A percentile compares a stretch with the other conserved stretches of the same genome.
phyloP scores from a whole-genome alignment of 2,113 vertebrate genomes.

The Chaetodon auriga region DNA sequence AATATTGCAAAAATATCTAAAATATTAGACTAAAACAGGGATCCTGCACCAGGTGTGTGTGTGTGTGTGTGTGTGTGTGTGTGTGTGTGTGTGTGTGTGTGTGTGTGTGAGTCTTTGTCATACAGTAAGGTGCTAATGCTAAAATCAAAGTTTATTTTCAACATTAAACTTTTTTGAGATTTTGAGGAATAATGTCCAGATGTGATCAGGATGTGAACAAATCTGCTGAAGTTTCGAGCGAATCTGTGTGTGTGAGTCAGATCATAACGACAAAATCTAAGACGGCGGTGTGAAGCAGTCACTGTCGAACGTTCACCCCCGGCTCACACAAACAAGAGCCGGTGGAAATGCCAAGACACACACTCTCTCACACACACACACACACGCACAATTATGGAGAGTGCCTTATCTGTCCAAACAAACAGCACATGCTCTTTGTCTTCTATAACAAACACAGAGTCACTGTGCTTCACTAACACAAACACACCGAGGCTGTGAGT shows the following conservation, averaged over 20 bases:
- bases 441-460: constrained; percentile 75
- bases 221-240: not conserved
- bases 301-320: constrained; percentile 66
- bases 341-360: constrained; percentile 24
- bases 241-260: not conserved
- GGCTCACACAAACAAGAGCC: constrained; percentile 60
- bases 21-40: not conserved
- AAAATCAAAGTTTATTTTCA: not conserved
- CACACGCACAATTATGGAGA: constrained; percentile 37
- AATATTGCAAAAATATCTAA: not conserved
- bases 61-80: too few relatives aligned
- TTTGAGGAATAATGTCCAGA: not conserved
- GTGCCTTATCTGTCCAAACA: constrained; percentile 74
- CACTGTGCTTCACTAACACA: constrained; percentile 55
- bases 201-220: not conserved
- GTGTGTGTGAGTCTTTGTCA: not conserved
- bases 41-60: not conserved
- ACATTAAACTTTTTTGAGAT: not conserved
- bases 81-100: too few relatives aligned
- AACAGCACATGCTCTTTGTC: constrained; percentile 78
- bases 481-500: constrained; percentile 53
- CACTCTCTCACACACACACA: constrained; percentile 18
- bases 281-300: constrained; percentile 60
- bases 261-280: constrained; percentile 28
- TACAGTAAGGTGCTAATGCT: not conserved